Base-by-base conservation (phyloP, 92 coral and sea anemone species). In the Parazoanthus darwini region DNA sequence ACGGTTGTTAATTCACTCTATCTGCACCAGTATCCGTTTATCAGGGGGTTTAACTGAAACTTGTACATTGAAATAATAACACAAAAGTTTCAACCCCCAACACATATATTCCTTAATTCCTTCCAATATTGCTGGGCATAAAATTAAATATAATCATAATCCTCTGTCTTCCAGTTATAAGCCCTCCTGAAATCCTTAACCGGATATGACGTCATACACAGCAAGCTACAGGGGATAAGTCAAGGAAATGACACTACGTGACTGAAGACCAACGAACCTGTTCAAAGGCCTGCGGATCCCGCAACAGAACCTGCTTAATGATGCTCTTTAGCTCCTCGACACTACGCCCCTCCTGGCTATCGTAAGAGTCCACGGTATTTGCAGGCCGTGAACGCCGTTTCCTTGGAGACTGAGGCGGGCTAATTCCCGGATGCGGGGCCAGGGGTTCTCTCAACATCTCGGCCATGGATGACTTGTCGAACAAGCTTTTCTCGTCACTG, bases 401-500 rank as follows among this genome's bases (percentile, higher is more conserved):
- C 33, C 98, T 95, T 29, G 98, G 94, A 84, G 89, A 90, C 43
- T 96, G 96, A 3, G 97, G 97, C 48, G 97, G 92, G 48, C 94
- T 95, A 11, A 82, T 20, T 65, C 92, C 93, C 56, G 91, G 93
- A 29, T 89, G 59, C n/a, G 92, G 89, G n/a, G 92, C 92, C 26
- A 88, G 76, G 20, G 89, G 86, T n/a, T 90, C 90, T 20, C 86
- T 90, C 33, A 84, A 29, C 81, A 92, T 90, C 51, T 92, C 98
- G 37, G 92, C 50, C 76, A 95, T 88, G 68, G 93, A 90, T 23
- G 98, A 95, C 72, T 94, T 94, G 91, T 95, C 99, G 68, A 97
- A 97, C 85, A 97, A 88, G 59, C 98, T 95, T 59, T 93, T 93
- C 78, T 92, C 94, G 78, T 97, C 99, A 51, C 99, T 97, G 85